Conservation (phyloP, 2,797 vertebrate genomes). For the Darevskia mixta region DNA sequence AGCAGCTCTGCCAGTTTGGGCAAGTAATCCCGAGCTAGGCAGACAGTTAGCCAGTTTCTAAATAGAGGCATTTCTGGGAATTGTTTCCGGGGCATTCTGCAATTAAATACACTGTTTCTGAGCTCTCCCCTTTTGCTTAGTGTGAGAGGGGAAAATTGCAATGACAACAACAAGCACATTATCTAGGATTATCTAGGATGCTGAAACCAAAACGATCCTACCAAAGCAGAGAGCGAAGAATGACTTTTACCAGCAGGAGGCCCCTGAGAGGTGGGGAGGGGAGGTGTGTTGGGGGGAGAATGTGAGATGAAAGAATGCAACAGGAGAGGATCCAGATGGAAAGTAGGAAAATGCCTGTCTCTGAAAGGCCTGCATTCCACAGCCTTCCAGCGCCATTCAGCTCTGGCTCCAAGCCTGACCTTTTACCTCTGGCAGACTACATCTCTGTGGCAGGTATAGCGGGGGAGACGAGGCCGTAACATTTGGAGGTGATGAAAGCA, state of each 20-base stretch:
- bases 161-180: fast-evolving
- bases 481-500: neutral
- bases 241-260: neutral
- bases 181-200: neutral
- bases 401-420: conserved; percentile 61
- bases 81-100: neutral
- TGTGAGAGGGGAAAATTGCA: neutral
- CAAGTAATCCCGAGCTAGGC: neutral
- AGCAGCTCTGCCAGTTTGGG: neutral
- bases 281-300: neutral
- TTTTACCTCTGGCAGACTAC: conserved; percentile 62
- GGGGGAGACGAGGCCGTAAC: neutral
- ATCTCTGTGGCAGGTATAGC: conserved; percentile 1
- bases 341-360: conserved; percentile 38
- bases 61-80: neutral
- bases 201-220: neutral
- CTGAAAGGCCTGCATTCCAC: conserved; percentile 64
- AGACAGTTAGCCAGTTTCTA: neutral
- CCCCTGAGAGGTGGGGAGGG: conserved; percentile 5
- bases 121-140: neutral
- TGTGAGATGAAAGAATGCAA: conserved; percentile 59
- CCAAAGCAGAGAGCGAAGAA: neutral
- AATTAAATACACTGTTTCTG: neutral
- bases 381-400: conserved; percentile 31
- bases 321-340: conserved; percentile 68